Percentiles rank a stretch among this genome's conserved stretches.
Evolutionary conservation across 1,140 invertebrate genomes (phyloP).

Genomic region (Drosophila elegans): DNA sequence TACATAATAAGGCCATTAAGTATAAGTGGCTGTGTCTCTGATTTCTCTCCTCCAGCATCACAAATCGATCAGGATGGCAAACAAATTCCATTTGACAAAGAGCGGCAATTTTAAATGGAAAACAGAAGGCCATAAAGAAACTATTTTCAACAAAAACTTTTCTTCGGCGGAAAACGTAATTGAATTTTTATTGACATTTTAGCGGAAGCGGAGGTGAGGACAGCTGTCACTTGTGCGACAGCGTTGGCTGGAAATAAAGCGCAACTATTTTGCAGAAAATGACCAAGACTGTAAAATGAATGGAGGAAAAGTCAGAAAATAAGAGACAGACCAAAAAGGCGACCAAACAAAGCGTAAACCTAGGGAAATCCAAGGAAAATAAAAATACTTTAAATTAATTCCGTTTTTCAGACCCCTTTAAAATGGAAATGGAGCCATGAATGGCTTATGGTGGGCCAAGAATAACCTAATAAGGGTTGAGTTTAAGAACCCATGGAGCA

Average conservation of each 20-base stretch:
- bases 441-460: constrained; percentile 14
- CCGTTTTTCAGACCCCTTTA: constrained; percentile 26
- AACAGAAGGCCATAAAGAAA: constrained; percentile 60
- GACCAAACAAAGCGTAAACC: constrained; percentile 10
- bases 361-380: constrained; percentile 18
- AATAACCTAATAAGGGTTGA: constrained; percentile 41
- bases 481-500: neutral
- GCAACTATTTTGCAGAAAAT: constrained; percentile 58
- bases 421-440: constrained; percentile 3
- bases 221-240: constrained; percentile 24
- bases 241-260: constrained; percentile 47
- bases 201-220: constrained; percentile 23
- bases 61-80: constrained; percentile 60
- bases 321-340: neutral
- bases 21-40: constrained; percentile 62
- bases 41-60: constrained; percentile 53
- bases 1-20: constrained; percentile 80
- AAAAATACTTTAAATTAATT: constrained; percentile 65
- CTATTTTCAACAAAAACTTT: constrained; percentile 47
- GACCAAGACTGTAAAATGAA: constrained; percentile 15
- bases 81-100: constrained; percentile 68
- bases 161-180: constrained; percentile 63
- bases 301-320: constrained; percentile 11
- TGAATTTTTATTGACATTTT: constrained; percentile 82
- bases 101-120: constrained; percentile 60